Evolutionary conservation across 2,797 vertebrate genomes (phyloP).

Genomic region (Enteromius paludinosus): DNA sequence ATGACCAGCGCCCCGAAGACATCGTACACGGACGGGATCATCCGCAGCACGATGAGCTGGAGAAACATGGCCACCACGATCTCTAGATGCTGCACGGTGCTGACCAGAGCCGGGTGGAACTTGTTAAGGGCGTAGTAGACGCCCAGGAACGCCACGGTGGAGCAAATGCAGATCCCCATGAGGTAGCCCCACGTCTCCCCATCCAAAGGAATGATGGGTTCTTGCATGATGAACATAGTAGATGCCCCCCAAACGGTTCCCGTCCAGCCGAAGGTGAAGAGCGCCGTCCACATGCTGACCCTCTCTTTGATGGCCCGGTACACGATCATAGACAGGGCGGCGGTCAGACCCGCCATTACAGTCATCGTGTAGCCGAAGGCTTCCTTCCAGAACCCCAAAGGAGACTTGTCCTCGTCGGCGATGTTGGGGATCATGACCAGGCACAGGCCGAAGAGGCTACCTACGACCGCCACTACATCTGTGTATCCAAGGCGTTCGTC

Average conservation of each 20-base stretch:
- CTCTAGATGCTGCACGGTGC: conserved; percentile 97
- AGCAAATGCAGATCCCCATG: conserved; percentile 94
- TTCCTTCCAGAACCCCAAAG: conserved; percentile 94
- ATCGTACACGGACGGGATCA: conserved; percentile 91
- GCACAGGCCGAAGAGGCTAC: conserved; percentile 92
- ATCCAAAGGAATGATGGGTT: conserved; percentile 94
- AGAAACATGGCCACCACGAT: conserved; percentile 95
- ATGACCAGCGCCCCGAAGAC: conserved; percentile 92
- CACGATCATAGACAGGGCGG: conserved; percentile 96
- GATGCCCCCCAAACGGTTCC: conserved; percentile 94
- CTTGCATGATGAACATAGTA: conserved; percentile 98
- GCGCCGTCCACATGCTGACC: conserved; percentile 98
- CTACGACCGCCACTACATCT: conserved; percentile 88
- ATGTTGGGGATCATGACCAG: conserved; percentile 98
- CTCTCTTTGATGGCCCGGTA: conserved; percentile 96
- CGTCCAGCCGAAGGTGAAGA: conserved; percentile 98
- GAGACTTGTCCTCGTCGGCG: conserved; percentile 87
- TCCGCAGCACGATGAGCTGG: conserved; percentile 90
- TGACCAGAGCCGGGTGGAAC: conserved; percentile 96
- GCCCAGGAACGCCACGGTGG: conserved; percentile 94
- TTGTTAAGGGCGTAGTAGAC: conserved; percentile 96
- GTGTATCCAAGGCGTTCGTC: conserved; percentile 91
- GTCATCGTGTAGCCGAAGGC: conserved; percentile 99
- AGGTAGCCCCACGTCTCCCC: conserved; percentile 97
- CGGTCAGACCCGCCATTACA: conserved; percentile 94